Conservation (phyloP, 1,140 invertebrate genomes). For the Cydia fagiglandana region DNA sequence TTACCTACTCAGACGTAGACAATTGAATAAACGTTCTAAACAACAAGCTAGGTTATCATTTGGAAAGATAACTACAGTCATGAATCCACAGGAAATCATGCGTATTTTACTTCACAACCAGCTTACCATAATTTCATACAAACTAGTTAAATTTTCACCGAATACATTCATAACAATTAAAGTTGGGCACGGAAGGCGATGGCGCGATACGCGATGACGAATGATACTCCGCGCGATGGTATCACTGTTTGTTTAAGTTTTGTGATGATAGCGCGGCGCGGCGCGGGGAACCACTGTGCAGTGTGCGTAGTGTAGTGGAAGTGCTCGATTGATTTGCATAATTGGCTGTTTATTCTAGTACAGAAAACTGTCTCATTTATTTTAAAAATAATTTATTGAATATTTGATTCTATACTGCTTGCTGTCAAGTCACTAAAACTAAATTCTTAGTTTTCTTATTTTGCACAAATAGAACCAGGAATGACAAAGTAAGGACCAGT, state of each 20-base stretch:
- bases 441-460: too few relatives aligned
- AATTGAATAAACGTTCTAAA: background rate
- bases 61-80: background rate
- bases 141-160: slow-evolving; percentile 7
- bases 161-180: slow-evolving; percentile 26
- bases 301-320: background rate
- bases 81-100: background rate
- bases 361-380: too few relatives aligned
- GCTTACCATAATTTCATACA: background rate
- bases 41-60: background rate
- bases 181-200: slow-evolving; percentile 33
- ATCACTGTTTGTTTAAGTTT: slow-evolving; percentile 22
- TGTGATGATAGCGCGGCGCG: background rate
- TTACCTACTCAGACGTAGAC: too few relatives aligned
- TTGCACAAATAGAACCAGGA: too few relatives aligned
- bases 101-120: slow-evolving; percentile 1
- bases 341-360: background rate
- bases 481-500: too few relatives aligned
- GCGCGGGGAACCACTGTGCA: slow-evolving; percentile 3
- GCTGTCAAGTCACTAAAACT: too few relatives aligned
- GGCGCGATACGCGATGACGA: slow-evolving; percentile 39
- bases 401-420: too few relatives aligned
- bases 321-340: background rate
- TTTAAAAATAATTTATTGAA: too few relatives aligned
- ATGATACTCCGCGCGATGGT: slow-evolving; percentile 29